phyloP scores from a whole-genome alignment of 2,888 invertebrate genomes.

The Hemaris fuciformis region DNA sequence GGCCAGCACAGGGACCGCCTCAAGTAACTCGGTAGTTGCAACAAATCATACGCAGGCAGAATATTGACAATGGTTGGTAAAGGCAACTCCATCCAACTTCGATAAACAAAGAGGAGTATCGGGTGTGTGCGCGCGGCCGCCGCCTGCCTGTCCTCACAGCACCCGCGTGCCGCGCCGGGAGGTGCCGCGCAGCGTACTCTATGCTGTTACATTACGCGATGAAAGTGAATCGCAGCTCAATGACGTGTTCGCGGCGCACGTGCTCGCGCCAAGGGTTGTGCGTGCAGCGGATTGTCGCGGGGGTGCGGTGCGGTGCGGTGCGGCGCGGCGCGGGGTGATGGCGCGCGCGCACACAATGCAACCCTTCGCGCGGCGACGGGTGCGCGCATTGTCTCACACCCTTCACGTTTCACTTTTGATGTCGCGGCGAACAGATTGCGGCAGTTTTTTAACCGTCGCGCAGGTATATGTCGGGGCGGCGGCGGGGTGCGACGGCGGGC shows the following conservation, averaged over 20 bases:
- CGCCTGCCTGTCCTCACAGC: no score
- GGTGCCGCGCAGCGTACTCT: no score
- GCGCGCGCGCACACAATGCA: constrained; percentile 52
- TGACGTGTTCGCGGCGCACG: constrained; percentile 13
- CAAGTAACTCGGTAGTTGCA: no score
- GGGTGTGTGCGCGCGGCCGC: no score
- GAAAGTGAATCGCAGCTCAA: not conserved
- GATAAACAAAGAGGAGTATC: no score
- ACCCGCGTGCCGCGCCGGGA: no score
- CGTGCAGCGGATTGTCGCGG: constrained; percentile 18
- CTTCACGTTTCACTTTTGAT: constrained; percentile 51
- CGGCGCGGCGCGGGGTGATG: constrained; percentile 20
- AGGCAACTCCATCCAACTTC: no score
- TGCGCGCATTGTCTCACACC: constrained; percentile 39
- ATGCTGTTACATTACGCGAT: not conserved
- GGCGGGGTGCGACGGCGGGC: constrained; percentile 30
- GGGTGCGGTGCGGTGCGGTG: constrained; percentile 25
- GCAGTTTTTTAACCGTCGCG: constrained; percentile 51
- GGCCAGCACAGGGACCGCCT: no score
- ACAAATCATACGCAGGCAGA: no score
- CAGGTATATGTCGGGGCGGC: constrained; percentile 25
- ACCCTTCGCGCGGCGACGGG: constrained; percentile 35
- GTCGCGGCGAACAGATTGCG: constrained; percentile 58
- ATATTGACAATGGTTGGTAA: no score
- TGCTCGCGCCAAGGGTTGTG: constrained; percentile 19